A percentile compares a stretch with the other conserved stretches of the same genome.
Evolutionary conservation across 2,113 vertebrate species (phyloP).

Genomic region (Sciurus niger): DNA sequence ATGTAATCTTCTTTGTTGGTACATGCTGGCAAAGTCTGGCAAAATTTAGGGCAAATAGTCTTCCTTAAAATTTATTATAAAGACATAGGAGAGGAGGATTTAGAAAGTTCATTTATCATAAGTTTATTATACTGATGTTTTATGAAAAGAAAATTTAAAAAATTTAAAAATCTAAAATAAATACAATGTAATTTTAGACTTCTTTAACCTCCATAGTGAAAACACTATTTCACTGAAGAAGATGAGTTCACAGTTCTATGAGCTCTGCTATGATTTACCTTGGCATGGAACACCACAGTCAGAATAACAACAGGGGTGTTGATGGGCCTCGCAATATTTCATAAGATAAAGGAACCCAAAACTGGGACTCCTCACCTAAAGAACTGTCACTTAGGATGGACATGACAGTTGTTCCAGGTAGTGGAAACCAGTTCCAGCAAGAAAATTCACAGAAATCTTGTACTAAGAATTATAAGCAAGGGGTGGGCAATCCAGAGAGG

Average conservation of each 20-base stretch:
- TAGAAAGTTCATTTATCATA: not conserved
- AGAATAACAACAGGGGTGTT: not conserved
- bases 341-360: not conserved
- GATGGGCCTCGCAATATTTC: slow-evolving; percentile 1
- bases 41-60: not conserved
- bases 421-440: not conserved
- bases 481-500: not conserved
- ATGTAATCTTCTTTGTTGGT: not conserved
- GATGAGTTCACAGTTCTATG: not conserved
- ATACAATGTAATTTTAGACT: not conserved
- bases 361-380: not conserved
- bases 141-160: slow-evolving; percentile 14
- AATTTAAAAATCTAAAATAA: slow-evolving; percentile 41
- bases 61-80: not conserved
- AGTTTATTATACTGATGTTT: not conserved
- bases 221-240: not conserved
- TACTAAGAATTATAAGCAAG: not conserved
- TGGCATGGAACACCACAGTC: not conserved
- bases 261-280: not conserved
- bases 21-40: not conserved
- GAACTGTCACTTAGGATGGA: not conserved
- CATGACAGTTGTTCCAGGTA: not conserved
- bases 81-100: not conserved
- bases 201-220: not conserved
- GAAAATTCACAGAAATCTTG: slow-evolving; percentile 5